These are phyloP conservation scores for Porites cylindrica DNA, from an alignment of 92 coral and sea anemone species.

Conservation along the genomic window DNA sequence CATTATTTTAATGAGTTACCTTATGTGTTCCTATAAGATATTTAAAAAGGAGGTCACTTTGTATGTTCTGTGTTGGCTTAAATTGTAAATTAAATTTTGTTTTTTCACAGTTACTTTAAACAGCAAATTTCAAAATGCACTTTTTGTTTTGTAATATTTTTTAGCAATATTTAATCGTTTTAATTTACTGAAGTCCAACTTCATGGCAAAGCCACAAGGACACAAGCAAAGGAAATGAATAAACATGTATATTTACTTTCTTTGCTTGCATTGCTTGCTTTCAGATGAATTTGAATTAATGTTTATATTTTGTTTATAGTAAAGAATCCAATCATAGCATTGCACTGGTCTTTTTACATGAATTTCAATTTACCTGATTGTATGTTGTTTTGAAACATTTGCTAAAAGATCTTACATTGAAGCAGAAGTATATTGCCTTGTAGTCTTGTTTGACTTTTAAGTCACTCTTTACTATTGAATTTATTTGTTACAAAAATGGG, in stretches of 20 bases:
- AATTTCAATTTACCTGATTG: background rate
- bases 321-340: no score
- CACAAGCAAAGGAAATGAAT: no score
- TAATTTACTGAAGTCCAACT: no score
- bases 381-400: background rate
- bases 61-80: background rate
- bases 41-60: background rate
- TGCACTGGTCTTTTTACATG: background rate
- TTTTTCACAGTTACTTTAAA: background rate
- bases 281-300: no score
- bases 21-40: background rate
- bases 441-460: background rate
- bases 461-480: background rate
- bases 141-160: no score
- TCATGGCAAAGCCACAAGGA: no score
- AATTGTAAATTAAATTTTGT: background rate
- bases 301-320: no score
- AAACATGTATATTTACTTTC: no score
- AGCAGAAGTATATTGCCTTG: no score
- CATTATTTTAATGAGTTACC: conserved; percentile 4
- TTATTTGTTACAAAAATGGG: background rate
- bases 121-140: no score
- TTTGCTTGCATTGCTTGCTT: no score
- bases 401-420: background rate
- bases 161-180: no score